Conservation (phyloP, 2,113 vertebrate species). For the Aldabrachelys gigantea region DNA sequence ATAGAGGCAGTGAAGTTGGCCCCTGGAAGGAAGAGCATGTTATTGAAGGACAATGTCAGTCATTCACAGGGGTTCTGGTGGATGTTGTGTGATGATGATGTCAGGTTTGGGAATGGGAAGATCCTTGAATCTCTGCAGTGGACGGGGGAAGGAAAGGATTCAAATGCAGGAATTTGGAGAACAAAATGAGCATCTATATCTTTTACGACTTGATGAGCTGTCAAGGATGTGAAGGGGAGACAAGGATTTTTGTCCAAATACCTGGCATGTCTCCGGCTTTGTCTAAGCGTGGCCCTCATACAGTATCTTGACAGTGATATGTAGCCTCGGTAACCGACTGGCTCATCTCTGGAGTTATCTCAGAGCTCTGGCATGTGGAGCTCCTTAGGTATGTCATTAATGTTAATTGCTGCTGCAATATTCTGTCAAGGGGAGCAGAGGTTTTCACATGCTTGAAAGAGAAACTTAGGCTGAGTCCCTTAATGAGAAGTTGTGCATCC, state of each 20-base stretch:
- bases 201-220: neutral
- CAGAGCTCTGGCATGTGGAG: neutral
- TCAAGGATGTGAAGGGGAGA: neutral
- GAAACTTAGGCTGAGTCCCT: constrained; percentile 59
- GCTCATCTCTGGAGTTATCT: constrained; percentile 18
- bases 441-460: constrained; percentile 62
- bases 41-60: neutral
- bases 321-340: neutral
- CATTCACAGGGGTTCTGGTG: neutral
- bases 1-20: neutral
- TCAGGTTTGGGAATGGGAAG: neutral
- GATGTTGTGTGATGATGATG: neutral
- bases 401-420: constrained; percentile 78
- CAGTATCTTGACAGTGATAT: neutral
- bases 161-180: neutral
- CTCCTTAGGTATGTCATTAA: constrained; percentile 74
- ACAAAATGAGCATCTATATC: neutral
- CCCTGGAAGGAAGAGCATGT: neutral
- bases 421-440: constrained; percentile 39
- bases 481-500: constrained; percentile 72
- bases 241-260: neutral
- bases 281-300: neutral
- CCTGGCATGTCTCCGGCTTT: neutral
- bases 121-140: neutral
- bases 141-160: accelerated